These are phyloP conservation scores for Oxystoma pomonae DNA, from an alignment of 2,888 invertebrate species.

Conservation along the genomic window DNA sequence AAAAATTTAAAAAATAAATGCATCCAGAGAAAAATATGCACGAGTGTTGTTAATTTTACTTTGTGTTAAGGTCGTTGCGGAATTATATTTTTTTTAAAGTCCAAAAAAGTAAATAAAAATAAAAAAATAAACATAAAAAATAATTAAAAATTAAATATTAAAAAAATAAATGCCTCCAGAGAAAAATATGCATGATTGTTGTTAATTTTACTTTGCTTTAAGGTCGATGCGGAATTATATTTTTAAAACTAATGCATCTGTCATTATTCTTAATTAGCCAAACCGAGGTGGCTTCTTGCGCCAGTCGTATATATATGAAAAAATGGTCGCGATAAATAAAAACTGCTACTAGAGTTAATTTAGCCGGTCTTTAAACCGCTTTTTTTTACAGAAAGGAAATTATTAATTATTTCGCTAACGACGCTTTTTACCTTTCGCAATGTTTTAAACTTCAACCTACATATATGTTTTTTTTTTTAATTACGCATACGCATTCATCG, in stretches of 20 bases:
- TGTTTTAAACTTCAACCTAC: constrained; percentile 6
- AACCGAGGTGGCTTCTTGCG: not conserved
- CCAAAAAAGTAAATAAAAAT: too few species aligned
- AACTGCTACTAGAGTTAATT: not conserved
- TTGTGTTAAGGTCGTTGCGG: too few species aligned
- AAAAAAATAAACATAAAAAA: too few species aligned
- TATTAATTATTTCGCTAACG: constrained; percentile 1
- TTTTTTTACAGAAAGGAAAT: constrained; percentile 3
- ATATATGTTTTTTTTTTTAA: constrained; percentile 10
- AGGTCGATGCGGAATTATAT: not conserved
- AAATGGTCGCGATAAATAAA: not conserved
- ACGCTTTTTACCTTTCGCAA: not conserved
- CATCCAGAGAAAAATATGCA: too few species aligned
- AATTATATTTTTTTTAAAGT: too few species aligned
- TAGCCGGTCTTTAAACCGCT: not conserved
- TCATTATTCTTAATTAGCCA: not conserved
- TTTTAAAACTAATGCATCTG: not conserved
- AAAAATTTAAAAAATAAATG: too few species aligned
- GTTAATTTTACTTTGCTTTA: too few species aligned
- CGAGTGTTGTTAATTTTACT: too few species aligned
- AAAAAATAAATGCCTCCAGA: too few species aligned
- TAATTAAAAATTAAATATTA: too few species aligned
- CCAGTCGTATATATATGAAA: not conserved
- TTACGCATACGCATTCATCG: constrained; percentile 12
- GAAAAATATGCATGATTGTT: too few species aligned